Evolutionary conservation across 2,888 invertebrate genomes (phyloP).

Genomic region (Tineola bisselliella): DNA sequence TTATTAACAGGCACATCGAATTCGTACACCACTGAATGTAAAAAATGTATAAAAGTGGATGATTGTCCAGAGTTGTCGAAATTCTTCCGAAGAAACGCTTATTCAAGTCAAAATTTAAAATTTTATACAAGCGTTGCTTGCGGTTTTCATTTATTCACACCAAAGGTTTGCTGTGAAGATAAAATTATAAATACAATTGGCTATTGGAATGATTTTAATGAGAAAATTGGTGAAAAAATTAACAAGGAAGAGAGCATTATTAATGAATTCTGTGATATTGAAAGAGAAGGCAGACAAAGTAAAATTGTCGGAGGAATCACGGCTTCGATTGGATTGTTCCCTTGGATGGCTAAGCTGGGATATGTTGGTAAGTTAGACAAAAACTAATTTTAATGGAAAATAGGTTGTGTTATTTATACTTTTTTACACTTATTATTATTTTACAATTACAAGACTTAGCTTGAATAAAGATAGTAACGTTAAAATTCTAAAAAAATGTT

Average conservation of each 20-base stretch:
- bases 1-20: neutral
- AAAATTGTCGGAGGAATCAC: constrained; percentile 71
- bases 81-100: neutral
- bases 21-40: neutral
- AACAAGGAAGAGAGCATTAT: neutral
- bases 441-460: too few relatives aligned
- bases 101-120: constrained; percentile 6
- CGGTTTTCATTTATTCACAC: neutral
- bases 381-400: neutral
- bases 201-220: neutral
- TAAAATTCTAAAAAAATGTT: too few relatives aligned
- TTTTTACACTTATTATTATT: too few relatives aligned
- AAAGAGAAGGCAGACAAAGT: constrained; percentile 56
- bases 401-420: too few relatives aligned
- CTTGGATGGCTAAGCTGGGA: constrained; percentile 71
- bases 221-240: neutral
- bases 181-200: neutral
- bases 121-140: neutral
- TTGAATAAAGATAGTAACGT: too few relatives aligned
- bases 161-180: constrained; percentile 7
- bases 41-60: neutral
- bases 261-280: constrained; percentile 31
- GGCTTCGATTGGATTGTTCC: constrained; percentile 70
- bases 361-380: constrained; percentile 27
- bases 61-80: neutral